Evolutionary conservation across 2,113 vertebrate species (phyloP).

Genomic region (Mustela lutreola): DNA sequence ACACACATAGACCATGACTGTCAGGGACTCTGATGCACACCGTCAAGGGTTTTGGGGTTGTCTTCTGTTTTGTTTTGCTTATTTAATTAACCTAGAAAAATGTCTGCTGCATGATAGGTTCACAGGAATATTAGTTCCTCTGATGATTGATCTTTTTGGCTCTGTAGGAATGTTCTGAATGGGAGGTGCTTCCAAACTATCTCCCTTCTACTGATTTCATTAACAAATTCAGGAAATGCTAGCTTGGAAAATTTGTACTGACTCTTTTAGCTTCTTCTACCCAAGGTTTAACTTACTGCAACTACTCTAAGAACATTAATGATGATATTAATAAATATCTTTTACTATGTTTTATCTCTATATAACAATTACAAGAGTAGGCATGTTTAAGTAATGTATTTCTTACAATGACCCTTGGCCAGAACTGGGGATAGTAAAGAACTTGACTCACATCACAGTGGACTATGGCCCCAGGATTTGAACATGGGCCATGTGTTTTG

Average conservation of each 20-base stretch:
- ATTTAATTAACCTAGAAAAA: background rate
- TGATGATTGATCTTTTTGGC: background rate
- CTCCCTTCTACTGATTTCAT: background rate
- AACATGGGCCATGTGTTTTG: background rate
- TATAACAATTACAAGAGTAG: background rate
- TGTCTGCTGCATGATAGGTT: background rate
- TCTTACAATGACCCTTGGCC: slow-evolving; percentile 19
- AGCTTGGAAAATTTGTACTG: background rate
- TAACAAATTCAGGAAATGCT: background rate
- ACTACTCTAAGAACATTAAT: background rate
- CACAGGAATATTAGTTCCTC: background rate
- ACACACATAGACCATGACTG: background rate
- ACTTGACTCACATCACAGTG: background rate
- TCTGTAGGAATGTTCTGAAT: background rate
- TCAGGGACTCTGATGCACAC: background rate
- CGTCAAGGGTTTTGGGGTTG: background rate
- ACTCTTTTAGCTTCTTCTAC: background rate
- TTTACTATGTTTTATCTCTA: background rate
- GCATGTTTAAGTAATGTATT: background rate
- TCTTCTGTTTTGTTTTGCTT: background rate
- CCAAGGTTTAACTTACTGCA: background rate
- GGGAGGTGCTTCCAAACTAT: background rate
- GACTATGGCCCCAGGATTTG: background rate
- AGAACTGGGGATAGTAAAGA: background rate
- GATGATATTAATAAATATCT: background rate